Conservation (phyloP, 1,140 invertebrate species). For the Schlechtendalia chinensis region DNA sequence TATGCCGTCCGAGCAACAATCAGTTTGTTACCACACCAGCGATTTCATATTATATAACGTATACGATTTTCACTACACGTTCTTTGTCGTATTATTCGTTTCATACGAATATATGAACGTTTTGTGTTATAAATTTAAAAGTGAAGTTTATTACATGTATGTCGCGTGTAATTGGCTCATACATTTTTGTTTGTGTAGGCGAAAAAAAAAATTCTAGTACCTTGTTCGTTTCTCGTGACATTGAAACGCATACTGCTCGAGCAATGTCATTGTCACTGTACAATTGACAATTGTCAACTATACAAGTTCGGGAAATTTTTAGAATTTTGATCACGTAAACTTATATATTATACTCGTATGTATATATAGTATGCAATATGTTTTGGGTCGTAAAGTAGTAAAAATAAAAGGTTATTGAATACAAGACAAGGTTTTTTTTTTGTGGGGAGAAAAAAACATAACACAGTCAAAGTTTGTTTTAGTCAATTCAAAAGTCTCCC, state of each 20-base stretch:
- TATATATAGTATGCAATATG: not conserved
- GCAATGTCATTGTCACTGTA: slow-evolving; percentile 2
- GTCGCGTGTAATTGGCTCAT: not conserved
- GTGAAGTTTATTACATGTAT: not conserved
- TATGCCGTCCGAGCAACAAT: too few species aligned
- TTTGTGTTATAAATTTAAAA: not conserved
- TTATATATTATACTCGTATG: not conserved
- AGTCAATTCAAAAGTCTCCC: too few species aligned
- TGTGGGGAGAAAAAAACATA: slow-evolving; percentile 4
- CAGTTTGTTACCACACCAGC: too few species aligned
- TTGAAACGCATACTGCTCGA: not conserved
- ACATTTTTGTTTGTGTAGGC: not conserved
- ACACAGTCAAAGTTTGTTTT: not conserved
- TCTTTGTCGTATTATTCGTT: too few species aligned
- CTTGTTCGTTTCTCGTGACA: not conserved
- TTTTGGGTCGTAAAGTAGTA: not conserved
- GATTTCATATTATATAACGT: too few species aligned
- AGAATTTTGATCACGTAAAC: slow-evolving; percentile 13
- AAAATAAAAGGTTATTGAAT: not conserved
- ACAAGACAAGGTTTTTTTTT: not conserved
- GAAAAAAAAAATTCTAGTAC: slow-evolving; percentile 1
- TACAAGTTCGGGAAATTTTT: not conserved
- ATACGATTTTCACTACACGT: too few species aligned
- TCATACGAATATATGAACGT: not conserved
- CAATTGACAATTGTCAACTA: not conserved